Evolutionary conservation across 2,888 invertebrate genomes (phyloP).

Genomic region (Lacanobia oleracea): DNA sequence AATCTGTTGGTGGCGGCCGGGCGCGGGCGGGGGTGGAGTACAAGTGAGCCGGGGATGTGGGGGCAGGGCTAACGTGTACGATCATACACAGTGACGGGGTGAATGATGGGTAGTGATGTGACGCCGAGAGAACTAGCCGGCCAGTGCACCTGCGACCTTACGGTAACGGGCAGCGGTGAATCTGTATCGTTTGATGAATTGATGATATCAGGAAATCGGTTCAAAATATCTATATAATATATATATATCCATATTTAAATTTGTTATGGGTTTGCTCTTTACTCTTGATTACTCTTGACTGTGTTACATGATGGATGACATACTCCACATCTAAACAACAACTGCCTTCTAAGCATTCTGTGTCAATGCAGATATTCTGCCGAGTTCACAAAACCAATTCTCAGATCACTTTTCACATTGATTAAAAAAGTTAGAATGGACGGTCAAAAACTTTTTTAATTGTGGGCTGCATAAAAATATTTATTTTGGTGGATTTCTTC

Average conservation of each 20-base stretch:
- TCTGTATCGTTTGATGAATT: slow-evolving; percentile 7
- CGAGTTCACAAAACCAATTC: background rate
- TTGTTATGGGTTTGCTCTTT: too few relatives aligned
- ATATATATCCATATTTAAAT: too few relatives aligned
- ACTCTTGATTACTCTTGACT: too few relatives aligned
- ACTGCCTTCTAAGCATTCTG: background rate
- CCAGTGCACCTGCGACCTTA: slow-evolving; percentile 6
- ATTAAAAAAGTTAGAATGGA: slow-evolving; percentile 33
- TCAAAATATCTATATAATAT: background rate
- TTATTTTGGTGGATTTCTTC: slow-evolving; percentile 27
- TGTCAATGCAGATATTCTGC: background rate
- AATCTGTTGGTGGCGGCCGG: slow-evolving; percentile 63
- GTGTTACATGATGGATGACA: background rate
- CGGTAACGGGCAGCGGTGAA: background rate
- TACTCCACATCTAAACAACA: background rate
- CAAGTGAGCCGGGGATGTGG: rapidly evolving
- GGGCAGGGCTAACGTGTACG: background rate
- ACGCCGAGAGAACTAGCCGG: background rate
- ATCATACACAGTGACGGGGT: slow-evolving; percentile 36
- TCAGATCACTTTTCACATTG: slow-evolving; percentile 6
- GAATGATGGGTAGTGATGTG: slow-evolving; percentile 29
- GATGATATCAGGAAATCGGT: background rate
- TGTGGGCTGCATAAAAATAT: slow-evolving; percentile 34
- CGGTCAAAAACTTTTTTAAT: slow-evolving; percentile 20
- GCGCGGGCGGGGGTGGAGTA: background rate